Percentiles rank a stretch among this genome's conserved stretches.
Conservation (phyloP, 2,888 invertebrate species). For the Listrodromus nycthemerus region DNA sequence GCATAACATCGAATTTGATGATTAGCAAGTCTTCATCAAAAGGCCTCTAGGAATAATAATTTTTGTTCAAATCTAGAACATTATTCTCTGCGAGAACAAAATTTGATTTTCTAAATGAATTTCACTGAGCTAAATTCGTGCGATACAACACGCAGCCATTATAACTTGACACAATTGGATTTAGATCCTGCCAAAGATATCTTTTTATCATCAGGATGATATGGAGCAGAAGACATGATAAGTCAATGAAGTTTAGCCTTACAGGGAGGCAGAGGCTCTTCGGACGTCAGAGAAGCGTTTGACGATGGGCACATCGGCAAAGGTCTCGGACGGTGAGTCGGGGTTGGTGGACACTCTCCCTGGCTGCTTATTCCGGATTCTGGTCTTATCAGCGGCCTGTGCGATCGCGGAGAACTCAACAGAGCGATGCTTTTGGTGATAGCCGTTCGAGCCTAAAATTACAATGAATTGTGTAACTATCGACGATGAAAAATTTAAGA, state of each 20-base stretch:
- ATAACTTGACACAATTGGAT: too few species aligned
- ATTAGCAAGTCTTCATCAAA: too few species aligned
- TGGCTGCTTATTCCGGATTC: constrained; percentile 78
- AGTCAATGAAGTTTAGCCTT: constrained; percentile 72
- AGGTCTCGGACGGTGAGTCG: constrained; percentile 93
- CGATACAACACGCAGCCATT: too few species aligned
- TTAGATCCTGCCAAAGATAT: too few species aligned
- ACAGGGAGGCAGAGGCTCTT: constrained; percentile 95
- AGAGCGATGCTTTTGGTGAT: constrained; percentile 82
- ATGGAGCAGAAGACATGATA: neutral
- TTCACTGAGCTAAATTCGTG: too few species aligned
- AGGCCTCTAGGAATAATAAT: too few species aligned
- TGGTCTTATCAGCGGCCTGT: constrained; percentile 79
- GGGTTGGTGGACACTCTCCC: constrained; percentile 93
- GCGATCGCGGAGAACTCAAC: constrained; percentile 86
- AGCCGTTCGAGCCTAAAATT: constrained; percentile 79
- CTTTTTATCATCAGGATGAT: neutral
- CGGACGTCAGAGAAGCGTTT: constrained; percentile 82
- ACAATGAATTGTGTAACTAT: constrained; percentile 15
- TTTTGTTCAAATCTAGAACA: too few species aligned
- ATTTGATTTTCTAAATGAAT: too few species aligned
- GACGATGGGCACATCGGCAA: constrained; percentile 84
- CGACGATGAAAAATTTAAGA: neutral
- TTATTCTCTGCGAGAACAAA: too few species aligned
- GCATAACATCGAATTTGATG: too few species aligned